Evolutionary conservation across 1,140 invertebrate genomes (phyloP), one percentile per base, ranked within the genome.

Genomic region (Scaptodrosophila lebanonensis): DNA sequence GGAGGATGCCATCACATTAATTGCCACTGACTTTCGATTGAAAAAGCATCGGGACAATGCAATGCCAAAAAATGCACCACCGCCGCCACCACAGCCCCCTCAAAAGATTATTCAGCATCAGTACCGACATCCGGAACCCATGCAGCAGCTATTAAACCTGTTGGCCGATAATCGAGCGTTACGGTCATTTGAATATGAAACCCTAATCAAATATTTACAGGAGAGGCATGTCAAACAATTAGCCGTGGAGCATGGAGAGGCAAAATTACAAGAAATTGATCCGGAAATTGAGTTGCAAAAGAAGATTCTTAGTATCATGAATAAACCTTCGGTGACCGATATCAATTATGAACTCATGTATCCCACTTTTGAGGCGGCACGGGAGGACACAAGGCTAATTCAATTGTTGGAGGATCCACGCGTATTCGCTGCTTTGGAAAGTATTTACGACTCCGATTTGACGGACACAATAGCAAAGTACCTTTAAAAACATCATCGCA

Each of bases 1-100:
- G n/a, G 95, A 97, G 44, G 95, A 97, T 87, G 95, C 96, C 1
- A 89, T 97, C 48, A 90, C 90, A 52, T 88, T 97, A 30, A 89
- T 98, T 22, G 89, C 90, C 13, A 90, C 92, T 12, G 95, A 95
- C 86, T 97, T 95, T 87, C 91, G 92, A 43, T 91, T 91, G 44
- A 95, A 95, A 84, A 92, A 95, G 75, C 49, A 69, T n/a, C 67
- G 64, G 0, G 71, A 57, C 6, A 48, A 69, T 25, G 54, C 53
- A 2, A 30, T 53, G 0, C n/a, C 12, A n/a, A n/a, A n/a, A n/a
- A n/a, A n/a, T n/a, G n/a, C 3, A 11, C 15, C 9, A 27, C 36
- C 1, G n/a, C 8, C 2, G 13, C 48, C 4, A 50, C 8, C 15
- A 12, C 48, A 18, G 4, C 30, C 1, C 2, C 13, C 2, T 13